Evolutionary conservation across 2,888 invertebrate genomes (phyloP).

Genomic region (Ochropleura plecta): DNA sequence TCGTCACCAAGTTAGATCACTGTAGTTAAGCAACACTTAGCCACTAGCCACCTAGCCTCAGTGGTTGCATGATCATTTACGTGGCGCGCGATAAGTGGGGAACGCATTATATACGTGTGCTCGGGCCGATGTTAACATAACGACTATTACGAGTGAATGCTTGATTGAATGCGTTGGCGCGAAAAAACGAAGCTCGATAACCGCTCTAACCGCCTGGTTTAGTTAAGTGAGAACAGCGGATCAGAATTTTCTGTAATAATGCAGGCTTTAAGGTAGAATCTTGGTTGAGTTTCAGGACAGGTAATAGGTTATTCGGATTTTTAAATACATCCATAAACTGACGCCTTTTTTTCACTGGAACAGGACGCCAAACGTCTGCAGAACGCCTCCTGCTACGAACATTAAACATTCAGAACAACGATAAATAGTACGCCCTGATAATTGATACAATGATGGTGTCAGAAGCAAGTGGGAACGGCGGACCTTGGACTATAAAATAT

Average conservation of each 20-base stretch:
- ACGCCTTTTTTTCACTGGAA: background rate
- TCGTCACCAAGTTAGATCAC: slow-evolving; percentile 59
- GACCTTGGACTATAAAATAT: background rate
- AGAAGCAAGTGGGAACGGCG: background rate
- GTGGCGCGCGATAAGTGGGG: slow-evolving; percentile 57
- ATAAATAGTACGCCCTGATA: background rate
- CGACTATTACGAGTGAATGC: slow-evolving; percentile 53
- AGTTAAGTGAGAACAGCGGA: slow-evolving; percentile 1
- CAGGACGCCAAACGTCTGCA: background rate
- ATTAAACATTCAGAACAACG: background rate
- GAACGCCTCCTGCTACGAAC: too few relatives aligned
- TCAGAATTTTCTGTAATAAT: background rate
- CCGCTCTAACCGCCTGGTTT: slow-evolving; percentile 25
- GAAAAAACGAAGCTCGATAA: slow-evolving; percentile 47
- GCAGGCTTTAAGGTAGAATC: background rate
- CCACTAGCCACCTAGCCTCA: slow-evolving; percentile 15
- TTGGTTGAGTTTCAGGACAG: background rate
- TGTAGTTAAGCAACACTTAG: slow-evolving; percentile 54
- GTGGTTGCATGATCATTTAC: slow-evolving; percentile 62
- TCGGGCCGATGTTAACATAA: slow-evolving; percentile 54
- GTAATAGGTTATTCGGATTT: background rate
- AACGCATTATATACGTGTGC: slow-evolving; percentile 51
- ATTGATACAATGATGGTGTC: background rate
- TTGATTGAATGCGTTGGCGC: slow-evolving; percentile 48
- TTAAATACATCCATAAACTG: background rate